phyloP scores from a whole-genome alignment of 2,797 vertebrate species.

The Pipistrellus nathusii region DNA sequence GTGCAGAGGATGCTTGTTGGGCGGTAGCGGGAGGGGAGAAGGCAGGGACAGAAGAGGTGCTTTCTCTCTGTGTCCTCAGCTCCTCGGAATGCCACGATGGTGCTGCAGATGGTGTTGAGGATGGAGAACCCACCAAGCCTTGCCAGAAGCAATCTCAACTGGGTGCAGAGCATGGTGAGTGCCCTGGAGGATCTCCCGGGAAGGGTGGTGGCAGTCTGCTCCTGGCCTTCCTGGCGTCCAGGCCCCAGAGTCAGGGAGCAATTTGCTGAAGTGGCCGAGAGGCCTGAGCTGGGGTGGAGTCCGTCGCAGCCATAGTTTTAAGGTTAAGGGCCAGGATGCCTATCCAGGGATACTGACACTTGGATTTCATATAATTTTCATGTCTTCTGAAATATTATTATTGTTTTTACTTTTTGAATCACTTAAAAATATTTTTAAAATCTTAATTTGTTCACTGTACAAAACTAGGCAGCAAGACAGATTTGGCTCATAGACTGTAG shows the following conservation, averaged over 20 bases:
- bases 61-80: constrained; percentile 3
- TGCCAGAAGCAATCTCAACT: neutral
- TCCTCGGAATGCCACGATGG: constrained; percentile 11
- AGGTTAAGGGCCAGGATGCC: neutral
- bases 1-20: neutral
- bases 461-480: neutral
- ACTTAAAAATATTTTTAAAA: neutral
- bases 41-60: neutral
- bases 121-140: neutral
- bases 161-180: constrained; percentile 52
- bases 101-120: constrained; percentile 66
- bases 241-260: neutral
- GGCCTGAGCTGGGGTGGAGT: neutral
- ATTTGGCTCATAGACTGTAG: neutral
- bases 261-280: neutral
- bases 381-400: neutral
- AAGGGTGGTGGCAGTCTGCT: neutral
- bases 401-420: neutral
- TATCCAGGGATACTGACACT: neutral
- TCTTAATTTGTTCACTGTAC: neutral
- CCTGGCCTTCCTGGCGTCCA: neutral
- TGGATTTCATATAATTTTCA: constrained; percentile 22
- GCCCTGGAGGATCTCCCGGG: neutral
- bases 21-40: neutral
- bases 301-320: neutral